A percentile compares a stretch with the other conserved stretches of the same genome.
These are phyloP conservation scores for Choristoneura rosaceana DNA, from an alignment of 2,888 invertebrate species.

Conservation along the genomic window DNA sequence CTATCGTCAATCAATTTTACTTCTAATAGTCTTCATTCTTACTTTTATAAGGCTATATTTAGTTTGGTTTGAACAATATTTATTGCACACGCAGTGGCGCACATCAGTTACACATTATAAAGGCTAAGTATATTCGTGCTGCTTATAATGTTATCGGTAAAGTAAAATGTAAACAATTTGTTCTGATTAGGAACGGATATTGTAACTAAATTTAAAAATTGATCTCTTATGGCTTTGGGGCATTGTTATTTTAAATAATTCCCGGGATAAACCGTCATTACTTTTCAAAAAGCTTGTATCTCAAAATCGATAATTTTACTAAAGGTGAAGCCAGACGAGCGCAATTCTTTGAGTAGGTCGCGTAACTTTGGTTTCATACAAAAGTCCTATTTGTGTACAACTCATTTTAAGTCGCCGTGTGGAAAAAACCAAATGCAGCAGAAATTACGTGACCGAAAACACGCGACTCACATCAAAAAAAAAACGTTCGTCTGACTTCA, in stretches of 20 bases:
- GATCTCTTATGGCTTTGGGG: not conserved
- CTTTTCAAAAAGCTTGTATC: no score
- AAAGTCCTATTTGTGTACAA: no score
- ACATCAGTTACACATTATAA: not conserved
- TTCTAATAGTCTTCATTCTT: not conserved
- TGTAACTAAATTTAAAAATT: not conserved
- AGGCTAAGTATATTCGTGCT: not conserved
- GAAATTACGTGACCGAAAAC: no score
- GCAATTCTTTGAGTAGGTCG: no score
- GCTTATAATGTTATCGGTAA: not conserved
- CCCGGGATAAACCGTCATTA: not conserved
- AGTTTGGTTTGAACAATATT: constrained; percentile 11
- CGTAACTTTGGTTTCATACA: no score
- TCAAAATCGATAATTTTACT: no score
- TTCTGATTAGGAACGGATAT: not conserved
- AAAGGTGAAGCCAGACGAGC: no score
- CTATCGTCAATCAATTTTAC: not conserved
- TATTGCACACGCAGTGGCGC: constrained; percentile 23
- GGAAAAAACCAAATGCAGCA: no score
- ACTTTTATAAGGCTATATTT: not conserved
- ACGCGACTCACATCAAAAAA: no score
- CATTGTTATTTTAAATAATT: not conserved
- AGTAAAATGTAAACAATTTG: not conserved
- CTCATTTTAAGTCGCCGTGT: no score
- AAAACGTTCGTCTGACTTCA: no score